Evolutionary conservation across 2,888 invertebrate genomes (phyloP), one percentile per base, ranked within the genome.

Genomic region (Melangyna quadrimaculata): DNA sequence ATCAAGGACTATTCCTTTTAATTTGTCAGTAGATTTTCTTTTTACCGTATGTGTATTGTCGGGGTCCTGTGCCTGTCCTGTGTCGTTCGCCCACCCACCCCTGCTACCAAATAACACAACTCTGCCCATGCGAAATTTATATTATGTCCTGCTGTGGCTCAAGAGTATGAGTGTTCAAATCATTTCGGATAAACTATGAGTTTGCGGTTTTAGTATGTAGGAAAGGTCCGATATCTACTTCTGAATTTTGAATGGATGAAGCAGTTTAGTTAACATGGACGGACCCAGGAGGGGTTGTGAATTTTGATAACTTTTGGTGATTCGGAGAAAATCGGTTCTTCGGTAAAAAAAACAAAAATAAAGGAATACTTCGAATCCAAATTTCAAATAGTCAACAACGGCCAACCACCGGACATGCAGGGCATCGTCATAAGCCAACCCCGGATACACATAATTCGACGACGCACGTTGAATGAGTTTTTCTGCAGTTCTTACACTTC

Each of bases 21-120:
- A 80, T 80, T 74, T 74, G 79, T 74, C 43, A 74, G 59, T 61
- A 40, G 67, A 67, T 70, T 74, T 74, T 45, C 55, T 80, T 80
- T 57, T 65, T 61, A 29, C 17, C 45, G 45, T 43, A 32, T 65
- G 43, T 57, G 17, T 8, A 5, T 12, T 35, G 22, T 35, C 5
- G 1, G 32, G 32, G 57, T 57, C 51, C 17, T 17, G n/a, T n/a
- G n/a, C n/a, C n/a, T 10, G 22, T 12, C 12, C 12, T 4, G 27
- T 14, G n/a, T 57, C 32, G 35, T n/a, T 43, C 32, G 32, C 29
- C 70, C n/a, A 2, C 8, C 3, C 8, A 3, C 3, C 35, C n/a
- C 17, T 55, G 43, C 22, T 24, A 32, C 43, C 17, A 4, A n/a
- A 45, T 17, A 24, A 22, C 37, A 37, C 48, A 51, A 61, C 51